Conservation (phyloP, 2,113 vertebrate genomes). For the Barnardius zonarius region DNA sequence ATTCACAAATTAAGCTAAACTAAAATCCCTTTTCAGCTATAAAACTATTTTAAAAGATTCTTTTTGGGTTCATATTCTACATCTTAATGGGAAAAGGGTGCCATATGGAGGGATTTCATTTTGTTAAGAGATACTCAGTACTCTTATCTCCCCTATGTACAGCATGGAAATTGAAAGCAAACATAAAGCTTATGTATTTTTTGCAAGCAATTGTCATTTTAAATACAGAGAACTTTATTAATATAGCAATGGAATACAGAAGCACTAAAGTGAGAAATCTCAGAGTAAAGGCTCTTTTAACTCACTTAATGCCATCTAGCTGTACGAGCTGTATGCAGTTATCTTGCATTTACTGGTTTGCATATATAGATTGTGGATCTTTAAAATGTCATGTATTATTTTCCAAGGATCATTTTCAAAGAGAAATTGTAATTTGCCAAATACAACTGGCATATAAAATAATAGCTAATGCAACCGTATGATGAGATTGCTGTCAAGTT, state of each 20-base stretch:
- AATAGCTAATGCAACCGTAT: constrained; percentile 3
- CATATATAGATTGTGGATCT: background rate
- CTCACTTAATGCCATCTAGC: background rate
- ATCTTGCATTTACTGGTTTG: background rate
- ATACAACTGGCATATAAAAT: constrained; percentile 27
- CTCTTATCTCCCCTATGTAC: background rate
- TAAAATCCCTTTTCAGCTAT: constrained; percentile 37
- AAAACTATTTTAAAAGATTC: constrained; percentile 37
- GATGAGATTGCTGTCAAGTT: constrained; percentile 52
- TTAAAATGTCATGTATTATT: constrained; percentile 4
- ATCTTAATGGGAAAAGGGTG: constrained; percentile 27
- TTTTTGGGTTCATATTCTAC: constrained; percentile 31
- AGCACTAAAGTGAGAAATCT: background rate
- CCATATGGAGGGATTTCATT: constrained; percentile 44
- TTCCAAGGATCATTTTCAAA: constrained; percentile 45
- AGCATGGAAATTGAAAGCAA: constrained; percentile 12
- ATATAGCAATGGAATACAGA: background rate
- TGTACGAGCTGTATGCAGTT: background rate
- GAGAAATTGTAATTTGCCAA: constrained; percentile 37
- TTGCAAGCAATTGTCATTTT: constrained; percentile 28
- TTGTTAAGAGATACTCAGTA: background rate
- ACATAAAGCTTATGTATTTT: constrained; percentile 4
- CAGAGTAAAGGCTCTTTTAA: background rate
- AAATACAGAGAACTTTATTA: constrained; percentile 40
- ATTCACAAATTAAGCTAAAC: too few species aligned